A percentile compares a stretch with the other conserved stretches of the same genome.
Conservation (phyloP, 2,888 invertebrate genomes). For the Teleiodes luculella region DNA sequence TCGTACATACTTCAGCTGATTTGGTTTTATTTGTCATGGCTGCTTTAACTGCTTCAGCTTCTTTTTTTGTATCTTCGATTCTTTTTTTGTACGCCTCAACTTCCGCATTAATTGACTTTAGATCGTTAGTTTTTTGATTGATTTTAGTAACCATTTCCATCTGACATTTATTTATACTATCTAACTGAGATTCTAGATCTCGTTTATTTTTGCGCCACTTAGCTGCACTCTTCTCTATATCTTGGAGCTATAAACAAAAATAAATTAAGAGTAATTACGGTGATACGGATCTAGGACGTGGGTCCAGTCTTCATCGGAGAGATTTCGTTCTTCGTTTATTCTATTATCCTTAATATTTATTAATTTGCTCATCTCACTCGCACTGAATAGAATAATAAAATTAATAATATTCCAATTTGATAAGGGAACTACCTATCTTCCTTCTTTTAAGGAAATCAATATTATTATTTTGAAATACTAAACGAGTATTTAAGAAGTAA, state of each 20-base stretch:
- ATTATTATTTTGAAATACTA: no score
- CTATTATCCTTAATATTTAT: no score
- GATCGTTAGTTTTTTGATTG: constrained; percentile 51
- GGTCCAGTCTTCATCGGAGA: no score
- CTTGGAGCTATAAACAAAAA: constrained; percentile 42
- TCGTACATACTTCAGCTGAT: constrained; percentile 47
- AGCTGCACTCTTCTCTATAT: constrained; percentile 43
- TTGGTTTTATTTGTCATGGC: constrained; percentile 38
- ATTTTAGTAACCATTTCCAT: constrained; percentile 49
- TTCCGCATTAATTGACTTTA: constrained; percentile 49
- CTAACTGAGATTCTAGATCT: constrained; percentile 52
- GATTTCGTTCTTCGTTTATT: no score
- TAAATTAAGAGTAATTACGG: no score
- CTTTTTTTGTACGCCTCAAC: constrained; percentile 44
- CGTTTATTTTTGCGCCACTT: constrained; percentile 63
- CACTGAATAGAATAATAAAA: no score
- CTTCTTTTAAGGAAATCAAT: no score
- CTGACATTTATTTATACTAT: constrained; percentile 41
- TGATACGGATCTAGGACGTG: no score
- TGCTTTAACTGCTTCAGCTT: constrained; percentile 35
- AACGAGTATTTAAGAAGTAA: no score
- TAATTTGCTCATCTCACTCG: no score
- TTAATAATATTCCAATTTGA: no score
- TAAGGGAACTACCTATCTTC: no score
- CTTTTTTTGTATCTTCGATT: constrained; percentile 44